Evolutionary conservation across 2,113 vertebrate species (phyloP).

Genomic region (Campylomormyrus tamandua): DNA sequence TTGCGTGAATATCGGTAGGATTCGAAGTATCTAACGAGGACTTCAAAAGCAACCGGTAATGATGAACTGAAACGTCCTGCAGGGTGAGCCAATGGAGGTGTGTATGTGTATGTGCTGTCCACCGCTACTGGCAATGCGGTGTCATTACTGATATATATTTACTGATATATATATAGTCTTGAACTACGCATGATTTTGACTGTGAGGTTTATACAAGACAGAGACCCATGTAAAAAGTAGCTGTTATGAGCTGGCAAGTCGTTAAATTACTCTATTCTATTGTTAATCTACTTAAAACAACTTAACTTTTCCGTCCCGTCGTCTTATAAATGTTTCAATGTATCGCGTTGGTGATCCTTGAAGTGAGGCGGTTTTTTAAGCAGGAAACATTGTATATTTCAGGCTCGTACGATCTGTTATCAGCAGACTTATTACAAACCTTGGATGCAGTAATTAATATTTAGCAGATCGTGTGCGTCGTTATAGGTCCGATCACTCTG

Average conservation of each 20-base stretch:
- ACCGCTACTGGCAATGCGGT: not conserved
- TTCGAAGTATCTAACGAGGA: not conserved
- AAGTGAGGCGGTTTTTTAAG: not conserved
- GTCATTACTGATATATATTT: not conserved
- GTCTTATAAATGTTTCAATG: not conserved
- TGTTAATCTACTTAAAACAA: not conserved
- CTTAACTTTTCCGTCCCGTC: not conserved
- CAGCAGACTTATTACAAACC: not conserved
- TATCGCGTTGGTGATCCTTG: not conserved
- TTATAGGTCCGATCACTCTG: too few species aligned
- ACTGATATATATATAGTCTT: not conserved
- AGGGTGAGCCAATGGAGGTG: not conserved
- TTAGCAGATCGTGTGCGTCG: not conserved
- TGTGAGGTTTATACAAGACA: not conserved
- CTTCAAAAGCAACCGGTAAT: not conserved
- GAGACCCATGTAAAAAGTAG: not conserved
- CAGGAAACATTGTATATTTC: not conserved
- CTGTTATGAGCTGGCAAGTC: not conserved
- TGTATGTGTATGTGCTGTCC: not conserved
- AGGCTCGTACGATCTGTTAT: not conserved
- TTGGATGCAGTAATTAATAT: not conserved
- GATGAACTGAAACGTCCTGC: not conserved
- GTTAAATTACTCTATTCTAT: not conserved
- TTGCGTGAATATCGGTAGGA: not conserved
- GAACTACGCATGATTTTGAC: not conserved